Conservation (phyloP, 1,140 invertebrate species). For the Bilobella aurantiaca region DNA sequence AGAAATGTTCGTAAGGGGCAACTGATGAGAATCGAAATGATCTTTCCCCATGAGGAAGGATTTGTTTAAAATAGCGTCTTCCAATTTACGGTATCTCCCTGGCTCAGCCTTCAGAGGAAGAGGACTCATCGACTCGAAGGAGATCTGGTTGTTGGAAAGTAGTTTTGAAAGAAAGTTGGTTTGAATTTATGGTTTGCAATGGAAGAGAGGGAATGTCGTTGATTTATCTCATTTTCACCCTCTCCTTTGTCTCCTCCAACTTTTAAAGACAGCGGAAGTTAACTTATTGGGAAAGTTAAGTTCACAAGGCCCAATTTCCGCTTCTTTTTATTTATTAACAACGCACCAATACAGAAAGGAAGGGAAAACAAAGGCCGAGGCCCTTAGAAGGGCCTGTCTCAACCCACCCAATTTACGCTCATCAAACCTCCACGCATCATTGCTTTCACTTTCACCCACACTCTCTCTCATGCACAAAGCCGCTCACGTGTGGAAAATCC, state of each 20-base stretch:
- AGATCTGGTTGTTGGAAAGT: not conserved
- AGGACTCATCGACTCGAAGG: not conserved
- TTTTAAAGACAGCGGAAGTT: not conserved
- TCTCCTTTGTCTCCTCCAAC: slow-evolving; percentile 13
- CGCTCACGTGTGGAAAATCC: too few species aligned
- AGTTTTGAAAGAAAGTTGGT: not conserved
- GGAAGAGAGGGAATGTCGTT: slow-evolving; percentile 19
- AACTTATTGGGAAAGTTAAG: slow-evolving; percentile 30
- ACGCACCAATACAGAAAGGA: not conserved
- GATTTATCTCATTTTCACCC: slow-evolving; percentile 32
- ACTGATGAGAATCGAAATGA: too few species aligned
- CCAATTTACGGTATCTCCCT: not conserved
- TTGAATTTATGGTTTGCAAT: slow-evolving; percentile 32
- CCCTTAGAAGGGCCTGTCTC: too few species aligned
- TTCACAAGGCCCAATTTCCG: slow-evolving; percentile 4
- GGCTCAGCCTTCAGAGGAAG: not conserved
- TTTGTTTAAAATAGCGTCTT: not conserved
- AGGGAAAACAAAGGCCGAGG: not conserved
- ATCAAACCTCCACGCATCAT: too few species aligned
- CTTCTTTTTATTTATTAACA: slow-evolving; percentile 21
- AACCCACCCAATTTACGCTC: too few species aligned
- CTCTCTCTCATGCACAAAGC: too few species aligned
- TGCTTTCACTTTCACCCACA: too few species aligned
- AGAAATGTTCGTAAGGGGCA: too few species aligned
- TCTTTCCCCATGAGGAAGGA: not conserved